Percentiles rank a stretch among this genome's conserved stretches.
Evolutionary conservation across 1,140 invertebrate species (phyloP).

Genomic region (Nylanderia fulva): DNA sequence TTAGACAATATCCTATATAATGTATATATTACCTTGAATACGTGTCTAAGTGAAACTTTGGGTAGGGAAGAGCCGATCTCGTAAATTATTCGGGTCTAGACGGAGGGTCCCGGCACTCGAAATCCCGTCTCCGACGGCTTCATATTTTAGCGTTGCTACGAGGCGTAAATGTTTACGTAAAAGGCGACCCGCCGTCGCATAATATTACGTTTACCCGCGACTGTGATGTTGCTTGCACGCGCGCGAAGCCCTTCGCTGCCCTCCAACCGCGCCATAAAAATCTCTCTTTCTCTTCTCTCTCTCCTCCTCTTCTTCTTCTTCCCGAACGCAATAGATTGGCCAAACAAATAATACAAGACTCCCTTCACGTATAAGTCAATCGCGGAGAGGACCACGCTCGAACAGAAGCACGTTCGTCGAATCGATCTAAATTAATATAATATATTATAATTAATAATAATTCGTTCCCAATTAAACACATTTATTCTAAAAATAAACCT

Average conservation of each 20-base stretch:
- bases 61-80: not conserved
- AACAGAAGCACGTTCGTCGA: slow-evolving; percentile 33
- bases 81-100: slow-evolving; percentile 56
- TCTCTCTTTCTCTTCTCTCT: no score
- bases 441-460: no score
- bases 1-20: no score
- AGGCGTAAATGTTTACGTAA: slow-evolving; percentile 69
- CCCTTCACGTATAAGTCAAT: slow-evolving; percentile 52
- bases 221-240: slow-evolving; percentile 29
- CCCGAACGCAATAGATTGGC: slow-evolving; percentile 34
- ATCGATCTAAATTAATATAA: slow-evolving; percentile 2
- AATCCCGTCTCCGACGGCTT: slow-evolving; percentile 46
- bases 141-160: slow-evolving; percentile 61
- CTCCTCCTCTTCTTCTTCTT: not conserved
- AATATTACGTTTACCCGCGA: slow-evolving; percentile 60
- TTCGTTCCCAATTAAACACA: no score
- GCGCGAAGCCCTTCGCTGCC: slow-evolving; percentile 6
- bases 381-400: not conserved
- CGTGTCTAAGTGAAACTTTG: not conserved
- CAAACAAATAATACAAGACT: slow-evolving; percentile 42
- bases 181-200: slow-evolving; percentile 54
- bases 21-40: no score
- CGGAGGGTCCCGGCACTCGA: not conserved
- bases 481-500: no score
- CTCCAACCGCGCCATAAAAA: slow-evolving; percentile 42